Percentiles rank a stretch among this genome's conserved stretches.
These are phyloP conservation scores for Cynopterus sphinx DNA, from an alignment of 2,797 vertebrate genomes.

Conservation along the genomic window DNA sequence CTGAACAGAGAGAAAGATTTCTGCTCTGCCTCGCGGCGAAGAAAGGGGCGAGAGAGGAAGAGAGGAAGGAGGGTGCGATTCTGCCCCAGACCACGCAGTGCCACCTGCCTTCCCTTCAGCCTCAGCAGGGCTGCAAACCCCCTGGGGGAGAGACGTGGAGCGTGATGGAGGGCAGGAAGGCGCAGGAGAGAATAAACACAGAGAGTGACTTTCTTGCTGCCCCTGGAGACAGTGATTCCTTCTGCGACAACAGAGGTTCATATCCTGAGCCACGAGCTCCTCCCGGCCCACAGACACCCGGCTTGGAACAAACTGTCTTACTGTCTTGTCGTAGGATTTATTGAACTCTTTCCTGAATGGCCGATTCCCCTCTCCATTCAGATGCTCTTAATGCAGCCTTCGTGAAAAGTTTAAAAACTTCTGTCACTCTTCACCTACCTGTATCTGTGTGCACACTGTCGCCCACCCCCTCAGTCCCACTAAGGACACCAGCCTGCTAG, in stretches of 20 bases:
- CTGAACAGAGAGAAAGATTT: not conserved
- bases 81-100: not conserved
- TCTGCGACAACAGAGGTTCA: conserved; percentile 8
- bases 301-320: not conserved
- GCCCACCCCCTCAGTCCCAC: not conserved
- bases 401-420: conserved; percentile 50
- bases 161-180: not conserved
- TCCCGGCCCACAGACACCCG: not conserved
- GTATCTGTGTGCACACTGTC: fast-evolving
- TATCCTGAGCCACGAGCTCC: not conserved
- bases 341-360: not conserved
- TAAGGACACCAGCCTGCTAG: not conserved
- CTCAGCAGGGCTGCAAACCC: not conserved
- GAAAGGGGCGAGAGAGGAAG: not conserved
- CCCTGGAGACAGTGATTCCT: conserved; percentile 29
- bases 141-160: not conserved
- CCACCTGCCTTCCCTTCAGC: not conserved
- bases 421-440: not conserved
- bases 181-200: not conserved
- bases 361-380: not conserved
- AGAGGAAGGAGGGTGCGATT: not conserved
- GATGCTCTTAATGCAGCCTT: conserved; percentile 24
- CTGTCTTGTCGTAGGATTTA: not conserved
- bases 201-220: not conserved
- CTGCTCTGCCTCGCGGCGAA: not conserved